Conservation (phyloP, 1,140 invertebrate genomes). For the Zaprionus vittiger region DNA sequence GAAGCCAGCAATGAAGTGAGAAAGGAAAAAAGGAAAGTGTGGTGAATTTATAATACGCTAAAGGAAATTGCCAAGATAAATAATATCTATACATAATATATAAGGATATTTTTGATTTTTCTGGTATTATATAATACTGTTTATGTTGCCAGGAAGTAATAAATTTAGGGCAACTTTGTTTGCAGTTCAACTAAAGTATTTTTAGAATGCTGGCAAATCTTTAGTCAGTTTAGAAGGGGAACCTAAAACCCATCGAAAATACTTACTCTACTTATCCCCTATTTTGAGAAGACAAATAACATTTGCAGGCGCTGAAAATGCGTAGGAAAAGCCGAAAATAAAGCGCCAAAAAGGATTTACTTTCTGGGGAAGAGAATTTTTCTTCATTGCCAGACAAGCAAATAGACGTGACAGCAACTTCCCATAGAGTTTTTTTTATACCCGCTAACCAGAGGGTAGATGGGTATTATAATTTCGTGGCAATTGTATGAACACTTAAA, state of each 20-base stretch:
- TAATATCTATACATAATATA: neutral
- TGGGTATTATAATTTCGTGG: too few relatives aligned
- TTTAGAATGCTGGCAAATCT: neutral
- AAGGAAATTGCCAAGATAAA: slow-evolving; percentile 1
- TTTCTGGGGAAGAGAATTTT: neutral
- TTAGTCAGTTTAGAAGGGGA: neutral
- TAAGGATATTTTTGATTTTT: neutral
- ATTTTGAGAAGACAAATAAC: slow-evolving; percentile 49
- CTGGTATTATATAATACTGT: neutral
- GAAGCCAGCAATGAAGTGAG: slow-evolving; percentile 10
- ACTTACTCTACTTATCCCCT: neutral
- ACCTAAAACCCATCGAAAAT: neutral
- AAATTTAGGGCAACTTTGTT: neutral
- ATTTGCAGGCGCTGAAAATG: slow-evolving; percentile 18
- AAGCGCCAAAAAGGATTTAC: slow-evolving; percentile 79
- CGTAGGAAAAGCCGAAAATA: slow-evolving; percentile 72
- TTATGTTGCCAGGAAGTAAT: neutral
- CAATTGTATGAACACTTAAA: too few relatives aligned
- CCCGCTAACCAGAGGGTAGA: too few relatives aligned
- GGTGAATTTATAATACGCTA: slow-evolving; percentile 5
- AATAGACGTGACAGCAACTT: slow-evolving; percentile 5
- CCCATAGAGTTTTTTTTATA: neutral
- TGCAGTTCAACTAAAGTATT: neutral
- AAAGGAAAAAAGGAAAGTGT: slow-evolving; percentile 1
- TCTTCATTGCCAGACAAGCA: neutral